These are phyloP conservation scores for Liopterus haemorrhoidalis DNA, from an alignment of 2,888 invertebrate species.

Conservation along the genomic window DNA sequence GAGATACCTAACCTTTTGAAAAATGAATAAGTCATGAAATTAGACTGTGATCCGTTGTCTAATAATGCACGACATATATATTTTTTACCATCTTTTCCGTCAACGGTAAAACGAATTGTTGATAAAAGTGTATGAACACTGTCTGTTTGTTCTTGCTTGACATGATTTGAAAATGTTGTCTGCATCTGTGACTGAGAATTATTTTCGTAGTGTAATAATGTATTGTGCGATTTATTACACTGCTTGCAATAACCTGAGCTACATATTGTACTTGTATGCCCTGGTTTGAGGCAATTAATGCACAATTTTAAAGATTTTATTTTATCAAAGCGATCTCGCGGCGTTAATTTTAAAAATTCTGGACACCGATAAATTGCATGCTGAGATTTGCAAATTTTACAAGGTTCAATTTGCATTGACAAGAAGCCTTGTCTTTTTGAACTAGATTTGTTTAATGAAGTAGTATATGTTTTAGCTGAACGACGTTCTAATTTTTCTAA, in stretches of 20 bases:
- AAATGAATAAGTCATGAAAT: slow-evolving; percentile 10
- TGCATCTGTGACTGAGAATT: no score
- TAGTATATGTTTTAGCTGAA: not conserved
- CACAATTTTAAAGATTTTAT: no score
- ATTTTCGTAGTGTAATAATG: no score
- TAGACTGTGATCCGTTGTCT: slow-evolving; percentile 27
- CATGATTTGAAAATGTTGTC: no score
- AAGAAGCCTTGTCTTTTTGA: not conserved
- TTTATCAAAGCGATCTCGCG: no score
- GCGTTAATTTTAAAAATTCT: no score
- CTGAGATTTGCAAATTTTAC: not conserved
- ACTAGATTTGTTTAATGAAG: no score
- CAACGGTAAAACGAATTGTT: slow-evolving; percentile 24
- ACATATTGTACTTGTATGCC: not conserved
- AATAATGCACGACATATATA: slow-evolving; percentile 23
- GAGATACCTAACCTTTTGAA: slow-evolving; percentile 4
- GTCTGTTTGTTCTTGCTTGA: no score
- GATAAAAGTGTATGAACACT: no score
- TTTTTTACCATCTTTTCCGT: slow-evolving; percentile 17
- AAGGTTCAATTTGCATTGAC: not conserved
- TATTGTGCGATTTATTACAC: no score
- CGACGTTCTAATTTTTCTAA: no score
- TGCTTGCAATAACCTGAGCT: not conserved
- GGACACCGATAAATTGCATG: not conserved
- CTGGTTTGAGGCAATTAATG: no score